Evolutionary conservation across 2,113 vertebrate species (phyloP).

Genomic region (Xiphophorus maculatus): DNA sequence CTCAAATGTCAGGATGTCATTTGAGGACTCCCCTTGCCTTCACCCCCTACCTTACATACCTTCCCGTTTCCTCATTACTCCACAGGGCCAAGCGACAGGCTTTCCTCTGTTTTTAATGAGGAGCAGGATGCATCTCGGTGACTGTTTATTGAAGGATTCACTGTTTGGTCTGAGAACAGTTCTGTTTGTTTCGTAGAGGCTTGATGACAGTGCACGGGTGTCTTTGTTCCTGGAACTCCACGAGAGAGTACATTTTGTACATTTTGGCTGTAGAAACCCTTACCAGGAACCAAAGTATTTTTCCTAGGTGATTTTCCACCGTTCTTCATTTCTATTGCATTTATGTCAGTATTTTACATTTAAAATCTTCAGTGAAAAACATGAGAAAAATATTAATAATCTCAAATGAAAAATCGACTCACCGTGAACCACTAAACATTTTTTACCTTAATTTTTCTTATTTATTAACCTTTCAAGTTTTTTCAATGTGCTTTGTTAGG

Average conservation of each 20-base stretch:
- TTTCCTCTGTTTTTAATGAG: slow-evolving; percentile 44
- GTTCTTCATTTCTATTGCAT: neutral
- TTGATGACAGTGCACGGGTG: slow-evolving; percentile 10
- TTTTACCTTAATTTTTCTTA: too few species aligned
- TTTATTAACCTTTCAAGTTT: too few species aligned
- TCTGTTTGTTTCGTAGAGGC: slow-evolving; percentile 31
- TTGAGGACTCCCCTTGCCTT: slow-evolving; percentile 45
- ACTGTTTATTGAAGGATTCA: slow-evolving; percentile 27
- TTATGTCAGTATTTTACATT: neutral
- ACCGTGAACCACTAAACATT: neutral
- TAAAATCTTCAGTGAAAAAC: neutral
- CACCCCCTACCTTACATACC: neutral
- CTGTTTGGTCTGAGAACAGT: slow-evolving; percentile 44
- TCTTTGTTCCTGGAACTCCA: slow-evolving; percentile 20
- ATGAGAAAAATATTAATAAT: neutral
- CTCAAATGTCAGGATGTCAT: slow-evolving; percentile 78
- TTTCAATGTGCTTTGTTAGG: too few species aligned
- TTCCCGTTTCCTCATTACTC: slow-evolving; percentile 45
- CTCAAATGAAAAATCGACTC: neutral
- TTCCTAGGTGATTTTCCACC: neutral
- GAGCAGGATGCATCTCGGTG: slow-evolving; percentile 30
- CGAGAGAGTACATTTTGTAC: slow-evolving; percentile 4
- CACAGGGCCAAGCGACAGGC: slow-evolving; percentile 28
- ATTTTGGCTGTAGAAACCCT: neutral
- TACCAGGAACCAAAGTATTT: neutral